Evolutionary conservation across 2,888 invertebrate genomes (phyloP), one percentile per base, ranked within the genome.

Genomic region (Nebria brevicollis): DNA sequence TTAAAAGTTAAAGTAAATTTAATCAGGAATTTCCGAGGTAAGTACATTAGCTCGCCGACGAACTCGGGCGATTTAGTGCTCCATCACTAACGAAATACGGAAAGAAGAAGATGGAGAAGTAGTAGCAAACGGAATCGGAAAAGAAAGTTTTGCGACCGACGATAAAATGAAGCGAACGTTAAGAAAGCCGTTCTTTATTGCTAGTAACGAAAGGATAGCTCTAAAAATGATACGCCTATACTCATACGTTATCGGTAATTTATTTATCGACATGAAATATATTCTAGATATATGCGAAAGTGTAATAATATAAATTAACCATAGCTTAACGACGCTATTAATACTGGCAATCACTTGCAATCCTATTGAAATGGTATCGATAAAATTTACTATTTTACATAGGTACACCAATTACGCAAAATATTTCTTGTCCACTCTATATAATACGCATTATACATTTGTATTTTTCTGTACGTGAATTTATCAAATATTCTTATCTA

Each of bases 11-110:
- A 80, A 80, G 80, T 80, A 80, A 80, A 80, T 80, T 80, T 80
- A 80, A 80, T 80, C 80, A 80, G 80, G 75, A 80, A 80, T 80
- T 80, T 80, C 75, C 80, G 80, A 80, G 80, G 75, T 80, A 80
- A 74, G 80, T 80, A 75, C 70, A 80, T 80, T 80, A 80, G 80
- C 80, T 72, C 26, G 5, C 26, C 25, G 70, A 54, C 78, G 74
- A 78, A 74, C 78, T 73, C 75, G 54, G 80, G 68, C 80, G 80
- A 80, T 80, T 80, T 80, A 80, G 80, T 80, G 80, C 80, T 72
- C 80, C 75, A 75, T 80, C 80, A 80, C 80, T 80, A 80, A 80
- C 80, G 75, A 80, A 80, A 80, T 80, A 80, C 80, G 80, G 75
- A 80, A 75, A 80, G 75, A 80, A 75, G 80, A 75, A 80, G 54